These are phyloP conservation scores for Entosphenus tridentatus DNA, from an alignment of 2,113 vertebrate genomes.

Conservation along the genomic window DNA sequence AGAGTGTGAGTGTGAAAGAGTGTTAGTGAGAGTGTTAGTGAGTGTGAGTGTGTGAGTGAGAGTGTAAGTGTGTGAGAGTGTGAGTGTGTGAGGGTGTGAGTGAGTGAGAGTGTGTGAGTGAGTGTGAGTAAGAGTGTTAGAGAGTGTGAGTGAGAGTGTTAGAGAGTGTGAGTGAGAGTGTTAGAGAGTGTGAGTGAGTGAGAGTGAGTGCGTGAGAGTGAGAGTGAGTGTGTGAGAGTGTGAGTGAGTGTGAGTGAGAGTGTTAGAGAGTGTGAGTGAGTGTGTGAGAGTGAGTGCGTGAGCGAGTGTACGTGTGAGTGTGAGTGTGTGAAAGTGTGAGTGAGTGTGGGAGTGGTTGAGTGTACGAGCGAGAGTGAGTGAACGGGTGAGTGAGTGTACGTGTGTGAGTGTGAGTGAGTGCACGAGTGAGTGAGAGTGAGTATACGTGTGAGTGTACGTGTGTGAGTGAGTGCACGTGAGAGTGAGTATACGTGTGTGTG, in stretches of 20 bases:
- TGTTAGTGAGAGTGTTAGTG: not conserved
- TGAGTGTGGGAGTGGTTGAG: not conserved
- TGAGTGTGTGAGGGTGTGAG: not conserved
- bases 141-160: not conserved
- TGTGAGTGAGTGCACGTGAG: too few species aligned
- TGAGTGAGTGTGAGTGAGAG: not conserved
- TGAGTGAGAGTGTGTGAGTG: not conserved
- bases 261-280: not conserved
- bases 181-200: not conserved
- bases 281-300: not conserved
- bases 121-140: not conserved
- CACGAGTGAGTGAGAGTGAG: too few species aligned
- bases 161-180: not conserved
- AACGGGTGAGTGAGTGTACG: too few species aligned
- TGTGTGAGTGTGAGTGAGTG: too few species aligned
- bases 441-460: too few species aligned
- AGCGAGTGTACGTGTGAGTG: not conserved
- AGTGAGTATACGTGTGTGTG: too few species aligned
- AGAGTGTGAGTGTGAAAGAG: not conserved
- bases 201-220: not conserved
- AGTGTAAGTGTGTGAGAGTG: not conserved
- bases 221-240: not conserved
- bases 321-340: not conserved
- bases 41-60: not conserved
- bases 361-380: too few species aligned